Evolutionary conservation across 2,888 invertebrate genomes (phyloP).

Genomic region (Orchestes rusci): DNA sequence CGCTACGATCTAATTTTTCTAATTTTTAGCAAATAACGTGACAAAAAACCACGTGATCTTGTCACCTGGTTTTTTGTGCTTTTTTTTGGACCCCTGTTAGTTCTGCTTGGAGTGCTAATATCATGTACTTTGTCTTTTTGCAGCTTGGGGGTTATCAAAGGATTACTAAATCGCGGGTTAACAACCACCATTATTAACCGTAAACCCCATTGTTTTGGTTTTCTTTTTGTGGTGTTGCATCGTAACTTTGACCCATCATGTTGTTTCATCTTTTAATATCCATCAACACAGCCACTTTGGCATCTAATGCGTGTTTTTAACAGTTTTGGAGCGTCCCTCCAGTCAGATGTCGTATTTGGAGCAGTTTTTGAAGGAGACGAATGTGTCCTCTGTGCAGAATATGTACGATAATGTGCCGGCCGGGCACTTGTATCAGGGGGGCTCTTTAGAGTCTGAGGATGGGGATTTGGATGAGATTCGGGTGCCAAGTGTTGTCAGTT

Average conservation of each 20-base stretch:
- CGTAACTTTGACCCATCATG: slow-evolving; percentile 20
- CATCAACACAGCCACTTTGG: no score
- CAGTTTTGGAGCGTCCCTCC: slow-evolving; percentile 81
- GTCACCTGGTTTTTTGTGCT: slow-evolving; percentile 24
- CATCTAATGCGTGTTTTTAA: slow-evolving; percentile 3
- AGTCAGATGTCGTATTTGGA: slow-evolving; percentile 90
- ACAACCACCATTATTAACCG: no score
- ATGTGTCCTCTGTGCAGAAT: slow-evolving; percentile 35
- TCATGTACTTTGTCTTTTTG: slow-evolving; percentile 30
- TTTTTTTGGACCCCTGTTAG: slow-evolving; percentile 32
- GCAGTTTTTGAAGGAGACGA: slow-evolving; percentile 78
- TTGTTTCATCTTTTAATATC: slow-evolving; percentile 13
- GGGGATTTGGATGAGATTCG: slow-evolving; percentile 70
- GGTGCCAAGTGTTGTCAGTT: slow-evolving; percentile 69
- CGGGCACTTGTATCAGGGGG: slow-evolving; percentile 43
- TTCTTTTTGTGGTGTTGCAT: slow-evolving; percentile 22
- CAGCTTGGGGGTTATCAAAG: no score
- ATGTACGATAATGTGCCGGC: slow-evolving; percentile 36
- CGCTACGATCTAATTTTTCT: slow-evolving; percentile 23
- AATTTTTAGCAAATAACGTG: slow-evolving; percentile 19
- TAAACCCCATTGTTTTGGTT: slow-evolving; percentile 21
- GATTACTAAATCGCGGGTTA: no score
- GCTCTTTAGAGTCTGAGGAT: slow-evolving; percentile 63
- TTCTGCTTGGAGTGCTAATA: slow-evolving; percentile 47
- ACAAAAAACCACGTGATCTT: slow-evolving; percentile 1